Evolutionary conservation across 2,888 invertebrate species (phyloP).

Genomic region (Caenorhabditis plicata): DNA sequence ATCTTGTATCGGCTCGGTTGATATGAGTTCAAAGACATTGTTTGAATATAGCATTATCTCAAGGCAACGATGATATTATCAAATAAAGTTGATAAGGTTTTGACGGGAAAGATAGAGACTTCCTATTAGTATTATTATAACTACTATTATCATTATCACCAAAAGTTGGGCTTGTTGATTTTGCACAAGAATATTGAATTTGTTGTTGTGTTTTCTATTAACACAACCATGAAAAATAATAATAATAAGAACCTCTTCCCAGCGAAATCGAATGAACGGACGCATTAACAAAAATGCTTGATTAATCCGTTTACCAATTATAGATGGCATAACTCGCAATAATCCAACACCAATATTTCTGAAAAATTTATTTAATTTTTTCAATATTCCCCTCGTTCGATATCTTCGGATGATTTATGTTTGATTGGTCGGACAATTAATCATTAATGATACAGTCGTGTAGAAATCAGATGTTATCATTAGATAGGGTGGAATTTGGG

Average conservation of each 20-base stretch:
- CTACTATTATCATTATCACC: background rate
- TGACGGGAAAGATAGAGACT: too few relatives aligned
- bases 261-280: slow-evolving; percentile 89
- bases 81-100: too few relatives aligned
- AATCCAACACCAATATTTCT: slow-evolving; percentile 86
- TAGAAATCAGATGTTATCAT: too few relatives aligned
- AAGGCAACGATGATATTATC: background rate
- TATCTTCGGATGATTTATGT: too few relatives aligned
- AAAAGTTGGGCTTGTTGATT: too few relatives aligned
- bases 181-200: background rate
- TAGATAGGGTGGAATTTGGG: too few relatives aligned
- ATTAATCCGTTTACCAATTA: slow-evolving; percentile 85
- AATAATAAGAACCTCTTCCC: slow-evolving; percentile 77
- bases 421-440: too few relatives aligned
- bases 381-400: too few relatives aligned
- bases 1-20: slow-evolving; percentile 75
- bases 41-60: slow-evolving; percentile 88
- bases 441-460: too few relatives aligned
- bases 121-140: too few relatives aligned
- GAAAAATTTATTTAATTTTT: slow-evolving; percentile 67
- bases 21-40: slow-evolving; percentile 91
- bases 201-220: background rate
- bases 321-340: slow-evolving; percentile 80
- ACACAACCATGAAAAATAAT: background rate
- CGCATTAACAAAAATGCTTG: slow-evolving; percentile 88